Conservation (phyloP, 2,113 vertebrate genomes). For the Rhegmatorhina hoffmannsi region DNA sequence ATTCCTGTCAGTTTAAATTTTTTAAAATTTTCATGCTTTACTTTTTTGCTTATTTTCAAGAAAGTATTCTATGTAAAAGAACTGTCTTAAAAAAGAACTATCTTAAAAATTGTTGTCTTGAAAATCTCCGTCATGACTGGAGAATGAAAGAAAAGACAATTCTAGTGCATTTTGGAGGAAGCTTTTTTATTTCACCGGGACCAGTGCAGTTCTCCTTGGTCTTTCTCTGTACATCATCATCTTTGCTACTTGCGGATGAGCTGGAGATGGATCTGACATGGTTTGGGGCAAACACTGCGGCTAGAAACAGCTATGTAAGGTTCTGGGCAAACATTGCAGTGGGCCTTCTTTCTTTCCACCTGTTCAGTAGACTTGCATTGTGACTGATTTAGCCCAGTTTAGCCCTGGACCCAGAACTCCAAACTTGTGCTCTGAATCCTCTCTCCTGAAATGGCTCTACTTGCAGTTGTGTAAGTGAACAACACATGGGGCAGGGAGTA, state of each 20-base stretch:
- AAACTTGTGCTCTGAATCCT: not conserved
- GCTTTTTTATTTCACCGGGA: not conserved
- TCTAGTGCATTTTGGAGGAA: not conserved
- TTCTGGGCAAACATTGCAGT: not conserved
- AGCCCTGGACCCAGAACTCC: not conserved
- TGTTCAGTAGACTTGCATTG: not conserved
- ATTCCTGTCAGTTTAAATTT: not conserved
- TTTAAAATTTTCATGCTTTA: not conserved
- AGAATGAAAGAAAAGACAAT: not conserved
- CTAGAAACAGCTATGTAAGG: not conserved
- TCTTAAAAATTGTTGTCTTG: not conserved
- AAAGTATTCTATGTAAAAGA: not conserved
- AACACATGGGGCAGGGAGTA: not conserved
- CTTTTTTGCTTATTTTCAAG: not conserved
- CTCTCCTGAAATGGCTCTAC: not conserved
- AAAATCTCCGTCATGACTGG: not conserved
- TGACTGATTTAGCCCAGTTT: not conserved
- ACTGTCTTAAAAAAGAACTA: not conserved
- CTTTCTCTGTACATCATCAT: not conserved
- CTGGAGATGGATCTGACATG: not conserved
- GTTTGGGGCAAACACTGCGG: not conserved
- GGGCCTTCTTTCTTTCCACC: not conserved
- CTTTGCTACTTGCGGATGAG: not conserved
- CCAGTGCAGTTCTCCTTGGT: not conserved
- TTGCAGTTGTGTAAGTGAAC: not conserved